A percentile compares a stretch with the other conserved stretches of the same genome.
Evolutionary conservation across 2,113 vertebrate species (phyloP).

Genomic region (Bettongia penicillata): DNA sequence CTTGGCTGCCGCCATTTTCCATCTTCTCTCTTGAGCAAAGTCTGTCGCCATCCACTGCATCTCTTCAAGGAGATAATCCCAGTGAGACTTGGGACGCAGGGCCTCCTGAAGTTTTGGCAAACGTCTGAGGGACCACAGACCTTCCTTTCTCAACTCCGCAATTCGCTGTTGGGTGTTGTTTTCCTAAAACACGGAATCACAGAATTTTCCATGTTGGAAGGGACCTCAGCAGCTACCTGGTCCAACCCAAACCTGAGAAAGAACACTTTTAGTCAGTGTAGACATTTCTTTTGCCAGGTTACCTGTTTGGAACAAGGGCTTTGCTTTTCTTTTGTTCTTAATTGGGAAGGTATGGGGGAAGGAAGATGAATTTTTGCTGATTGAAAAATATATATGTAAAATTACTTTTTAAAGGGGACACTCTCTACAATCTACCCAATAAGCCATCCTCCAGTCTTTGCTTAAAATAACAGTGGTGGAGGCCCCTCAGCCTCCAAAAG

Average conservation of each 20-base stretch:
- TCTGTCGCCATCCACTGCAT: constrained; percentile 99
- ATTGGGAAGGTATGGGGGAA: not conserved
- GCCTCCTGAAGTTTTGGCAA: constrained; percentile 93
- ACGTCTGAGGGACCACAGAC: constrained; percentile 92
- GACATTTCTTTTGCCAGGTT: not conserved
- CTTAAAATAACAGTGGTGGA: not conserved
- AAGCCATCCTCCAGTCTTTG: not conserved
- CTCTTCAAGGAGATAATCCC: constrained; percentile 96
- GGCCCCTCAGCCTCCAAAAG: not conserved
- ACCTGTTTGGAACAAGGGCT: not conserved
- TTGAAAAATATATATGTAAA: not conserved
- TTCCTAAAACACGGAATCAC: constrained; percentile 83
- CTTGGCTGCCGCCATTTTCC: constrained; percentile 95
- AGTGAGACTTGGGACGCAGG: constrained; percentile 93
- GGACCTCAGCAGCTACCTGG: not conserved
- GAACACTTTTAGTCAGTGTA: not conserved
- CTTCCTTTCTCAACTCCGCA: constrained; percentile 93
- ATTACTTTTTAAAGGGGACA: not conserved
- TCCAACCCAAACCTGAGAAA: not conserved
- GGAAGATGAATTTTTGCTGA: not conserved
- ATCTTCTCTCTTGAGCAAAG: constrained; percentile 94
- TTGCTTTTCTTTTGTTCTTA: not conserved
- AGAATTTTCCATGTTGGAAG: not conserved
- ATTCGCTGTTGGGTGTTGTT: constrained; percentile 93
- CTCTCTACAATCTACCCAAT: not conserved